phyloP scores from a whole-genome alignment of 2,888 invertebrate species.

The Mesoligia furuncula region DNA sequence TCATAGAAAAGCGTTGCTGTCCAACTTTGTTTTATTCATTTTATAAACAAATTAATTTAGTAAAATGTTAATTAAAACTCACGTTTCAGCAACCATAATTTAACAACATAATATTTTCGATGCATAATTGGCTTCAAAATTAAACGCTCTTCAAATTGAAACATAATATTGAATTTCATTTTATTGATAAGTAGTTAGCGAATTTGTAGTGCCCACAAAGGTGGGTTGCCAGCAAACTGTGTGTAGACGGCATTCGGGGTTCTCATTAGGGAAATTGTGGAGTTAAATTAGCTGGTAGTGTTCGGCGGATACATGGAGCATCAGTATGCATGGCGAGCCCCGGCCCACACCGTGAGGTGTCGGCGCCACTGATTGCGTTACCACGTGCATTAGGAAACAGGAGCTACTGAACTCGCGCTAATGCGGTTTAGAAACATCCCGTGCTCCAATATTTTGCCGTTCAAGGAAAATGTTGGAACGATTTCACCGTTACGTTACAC shows the following conservation, averaged over 20 bases:
- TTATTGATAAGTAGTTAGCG: conserved; percentile 40
- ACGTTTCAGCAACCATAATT: neutral
- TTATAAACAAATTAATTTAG: conserved; percentile 9
- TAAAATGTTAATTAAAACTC: conserved; percentile 16
- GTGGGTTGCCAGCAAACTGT: conserved; percentile 28
- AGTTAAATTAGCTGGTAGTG: conserved; percentile 69
- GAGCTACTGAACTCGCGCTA: conserved; percentile 41
- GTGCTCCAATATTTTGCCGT: neutral
- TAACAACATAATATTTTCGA: neutral
- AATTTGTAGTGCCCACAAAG: conserved; percentile 38
- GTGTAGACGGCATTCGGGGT: conserved; percentile 57
- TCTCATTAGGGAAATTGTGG: conserved; percentile 72
- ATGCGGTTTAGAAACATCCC: conserved; percentile 41
- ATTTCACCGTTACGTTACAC: neutral
- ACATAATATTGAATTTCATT: conserved; percentile 53
- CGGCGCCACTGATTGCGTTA: conserved; percentile 75
- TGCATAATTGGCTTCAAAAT: conserved; percentile 44
- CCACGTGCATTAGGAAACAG: conserved; percentile 66
- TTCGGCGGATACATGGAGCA: conserved; percentile 58
- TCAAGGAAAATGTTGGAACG: neutral
- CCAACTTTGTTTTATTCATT: neutral
- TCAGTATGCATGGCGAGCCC: conserved; percentile 73
- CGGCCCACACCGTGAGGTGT: conserved; percentile 66
- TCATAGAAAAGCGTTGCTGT: neutral
- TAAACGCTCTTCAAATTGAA: conserved; percentile 39